These are phyloP conservation scores for Bradypodion pumilum DNA, from an alignment of 2,797 vertebrate species.

Conservation along the genomic window DNA sequence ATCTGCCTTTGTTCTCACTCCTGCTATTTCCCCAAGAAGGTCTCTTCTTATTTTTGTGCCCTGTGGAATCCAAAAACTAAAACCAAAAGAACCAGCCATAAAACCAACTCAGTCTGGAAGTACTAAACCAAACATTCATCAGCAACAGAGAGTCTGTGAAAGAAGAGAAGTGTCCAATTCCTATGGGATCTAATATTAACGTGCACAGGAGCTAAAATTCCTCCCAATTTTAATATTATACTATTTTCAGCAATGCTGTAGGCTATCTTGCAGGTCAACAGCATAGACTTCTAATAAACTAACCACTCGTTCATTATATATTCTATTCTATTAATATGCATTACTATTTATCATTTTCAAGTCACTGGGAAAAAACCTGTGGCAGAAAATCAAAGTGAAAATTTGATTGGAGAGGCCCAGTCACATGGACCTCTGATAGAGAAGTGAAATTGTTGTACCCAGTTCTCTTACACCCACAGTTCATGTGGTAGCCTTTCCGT, in stretches of 20 bases:
- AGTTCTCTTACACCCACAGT: neutral
- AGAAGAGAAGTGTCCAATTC: neutral
- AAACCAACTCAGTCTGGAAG: neutral
- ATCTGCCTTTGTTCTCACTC: constrained; percentile 22
- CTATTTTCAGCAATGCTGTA: neutral
- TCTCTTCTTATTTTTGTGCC: constrained; percentile 30
- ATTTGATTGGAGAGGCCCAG: neutral
- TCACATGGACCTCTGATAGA: neutral
- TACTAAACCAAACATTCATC: constrained; percentile 14
- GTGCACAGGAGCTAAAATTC: neutral
- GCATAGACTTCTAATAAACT: neutral
- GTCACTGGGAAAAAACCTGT: neutral
- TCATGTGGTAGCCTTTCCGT: neutral
- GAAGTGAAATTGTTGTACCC: neutral
- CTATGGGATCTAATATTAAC: neutral
- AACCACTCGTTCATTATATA: neutral
- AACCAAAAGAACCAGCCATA: constrained; percentile 21
- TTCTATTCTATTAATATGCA: no score
- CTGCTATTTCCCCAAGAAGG: constrained; percentile 19
- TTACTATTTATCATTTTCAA: no score
- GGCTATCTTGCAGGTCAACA: neutral
- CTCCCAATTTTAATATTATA: neutral
- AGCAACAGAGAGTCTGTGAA: neutral
- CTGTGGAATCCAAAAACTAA: constrained; percentile 31
- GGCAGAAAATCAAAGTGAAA: neutral